These are phyloP conservation scores for Parnassius glacialis DNA, from an alignment of 2,888 invertebrate species.

Conservation along the genomic window DNA sequence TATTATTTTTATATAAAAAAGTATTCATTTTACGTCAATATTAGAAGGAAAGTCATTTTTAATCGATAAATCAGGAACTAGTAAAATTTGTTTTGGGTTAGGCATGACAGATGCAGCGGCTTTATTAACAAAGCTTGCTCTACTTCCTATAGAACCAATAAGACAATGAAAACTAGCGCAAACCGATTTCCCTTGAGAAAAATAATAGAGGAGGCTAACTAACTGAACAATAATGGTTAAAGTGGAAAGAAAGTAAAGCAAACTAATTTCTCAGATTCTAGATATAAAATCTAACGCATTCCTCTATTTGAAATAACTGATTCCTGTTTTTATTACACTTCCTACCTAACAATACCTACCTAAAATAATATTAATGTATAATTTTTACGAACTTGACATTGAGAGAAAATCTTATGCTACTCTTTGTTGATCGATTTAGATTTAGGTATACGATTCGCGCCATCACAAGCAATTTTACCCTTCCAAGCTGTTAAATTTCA, in stretches of 20 bases:
- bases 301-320: slow-evolving; percentile 31
- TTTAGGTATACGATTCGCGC: neutral
- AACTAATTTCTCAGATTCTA: slow-evolving; percentile 67
- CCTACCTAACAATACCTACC: too few species aligned
- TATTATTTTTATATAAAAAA: too few species aligned
- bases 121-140: slow-evolving; percentile 22
- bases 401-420: slow-evolving; percentile 3
- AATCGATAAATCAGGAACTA: too few species aligned
- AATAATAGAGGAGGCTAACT: slow-evolving; percentile 47
- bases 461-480: slow-evolving; percentile 6
- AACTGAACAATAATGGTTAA: slow-evolving; percentile 55
- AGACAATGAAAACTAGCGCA: slow-evolving; percentile 50
- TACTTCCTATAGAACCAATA: slow-evolving; percentile 36
- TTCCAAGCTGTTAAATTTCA: neutral
- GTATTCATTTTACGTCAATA: too few species aligned
- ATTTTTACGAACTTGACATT: neutral
- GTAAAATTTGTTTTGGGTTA: neutral
- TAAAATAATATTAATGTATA: too few species aligned
- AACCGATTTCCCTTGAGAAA: slow-evolving; percentile 62
- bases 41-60: too few species aligned
- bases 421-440: slow-evolving; percentile 1
- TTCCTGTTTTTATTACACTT: too few species aligned
- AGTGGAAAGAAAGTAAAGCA: slow-evolving; percentile 37
- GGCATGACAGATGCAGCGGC: slow-evolving; percentile 7
- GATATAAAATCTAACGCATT: slow-evolving; percentile 58